Conservation (phyloP, 2,797 vertebrate species). For the Crypturellus tataupa region DNA sequence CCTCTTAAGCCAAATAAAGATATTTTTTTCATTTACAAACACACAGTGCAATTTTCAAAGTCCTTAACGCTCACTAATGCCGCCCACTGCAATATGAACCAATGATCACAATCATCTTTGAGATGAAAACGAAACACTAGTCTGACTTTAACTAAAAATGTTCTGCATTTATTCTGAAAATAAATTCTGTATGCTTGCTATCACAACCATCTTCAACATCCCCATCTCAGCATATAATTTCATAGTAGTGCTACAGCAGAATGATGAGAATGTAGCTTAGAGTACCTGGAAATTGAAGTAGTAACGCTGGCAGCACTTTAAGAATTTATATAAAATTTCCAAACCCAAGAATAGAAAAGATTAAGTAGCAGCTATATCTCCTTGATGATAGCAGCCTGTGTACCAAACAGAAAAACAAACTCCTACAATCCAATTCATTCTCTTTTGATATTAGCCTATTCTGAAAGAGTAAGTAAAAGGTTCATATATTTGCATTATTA, state of each 20-base stretch:
- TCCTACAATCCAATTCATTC: background rate
- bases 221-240: background rate
- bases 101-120: background rate
- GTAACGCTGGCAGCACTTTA: background rate
- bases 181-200: background rate
- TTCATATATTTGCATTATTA: conserved; percentile 74
- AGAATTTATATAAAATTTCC: background rate
- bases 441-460: background rate
- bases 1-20: background rate
- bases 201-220: background rate
- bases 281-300: background rate
- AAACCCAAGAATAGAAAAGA: background rate
- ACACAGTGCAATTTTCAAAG: background rate
- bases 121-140: background rate
- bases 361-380: background rate
- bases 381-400: background rate
- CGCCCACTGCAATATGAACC: background rate
- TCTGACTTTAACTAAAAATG: background rate
- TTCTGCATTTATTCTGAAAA: background rate
- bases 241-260: background rate
- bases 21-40: background rate
- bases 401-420: background rate
- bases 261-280: background rate
- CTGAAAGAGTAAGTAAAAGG: conserved; percentile 22
- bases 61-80: background rate